A percentile compares a stretch with the other conserved stretches of the same genome.
Evolutionary conservation across 2,888 invertebrate genomes (phyloP).

Genomic region (Molorchus minor): DNA sequence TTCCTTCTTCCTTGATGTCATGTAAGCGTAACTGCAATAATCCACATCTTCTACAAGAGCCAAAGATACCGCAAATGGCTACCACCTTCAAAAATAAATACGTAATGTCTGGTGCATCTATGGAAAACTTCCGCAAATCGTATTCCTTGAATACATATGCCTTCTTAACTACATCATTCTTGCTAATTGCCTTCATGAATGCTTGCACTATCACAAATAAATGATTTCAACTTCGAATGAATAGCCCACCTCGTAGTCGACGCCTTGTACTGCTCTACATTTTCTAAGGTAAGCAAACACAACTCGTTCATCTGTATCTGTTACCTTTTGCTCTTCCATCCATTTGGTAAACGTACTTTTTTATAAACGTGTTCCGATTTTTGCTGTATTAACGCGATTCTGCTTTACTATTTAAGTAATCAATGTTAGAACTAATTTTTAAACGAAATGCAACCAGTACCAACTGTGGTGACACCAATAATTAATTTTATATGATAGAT

Average conservation of each 20-base stretch:
- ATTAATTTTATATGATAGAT: too few relatives aligned
- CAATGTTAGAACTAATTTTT: too few relatives aligned
- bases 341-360: too few relatives aligned
- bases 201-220: slow-evolving; percentile 12
- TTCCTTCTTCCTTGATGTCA: slow-evolving; percentile 22
- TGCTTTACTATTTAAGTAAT: too few relatives aligned
- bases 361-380: background rate
- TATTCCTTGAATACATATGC: background rate
- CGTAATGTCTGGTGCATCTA: background rate
- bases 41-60: slow-evolving; percentile 25
- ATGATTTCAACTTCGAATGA: slow-evolving; percentile 4
- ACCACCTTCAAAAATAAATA: slow-evolving; percentile 21
- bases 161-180: background rate
- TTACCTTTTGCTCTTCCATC: too few relatives aligned
- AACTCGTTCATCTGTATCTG: too few relatives aligned
- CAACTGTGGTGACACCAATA: too few relatives aligned
- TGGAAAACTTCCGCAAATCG: too few relatives aligned
- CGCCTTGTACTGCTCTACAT: too few relatives aligned
- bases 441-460: too few relatives aligned
- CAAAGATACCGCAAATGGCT: slow-evolving; percentile 15
- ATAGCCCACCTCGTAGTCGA: too few relatives aligned
- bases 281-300: too few relatives aligned
- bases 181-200: slow-evolving; percentile 11
- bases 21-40: background rate
- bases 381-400: background rate